Percentiles rank a stretch among this genome's conserved stretches.
These are phyloP conservation scores for Gavia stellata DNA, from an alignment of 2,113 vertebrate species.

Conservation along the genomic window DNA sequence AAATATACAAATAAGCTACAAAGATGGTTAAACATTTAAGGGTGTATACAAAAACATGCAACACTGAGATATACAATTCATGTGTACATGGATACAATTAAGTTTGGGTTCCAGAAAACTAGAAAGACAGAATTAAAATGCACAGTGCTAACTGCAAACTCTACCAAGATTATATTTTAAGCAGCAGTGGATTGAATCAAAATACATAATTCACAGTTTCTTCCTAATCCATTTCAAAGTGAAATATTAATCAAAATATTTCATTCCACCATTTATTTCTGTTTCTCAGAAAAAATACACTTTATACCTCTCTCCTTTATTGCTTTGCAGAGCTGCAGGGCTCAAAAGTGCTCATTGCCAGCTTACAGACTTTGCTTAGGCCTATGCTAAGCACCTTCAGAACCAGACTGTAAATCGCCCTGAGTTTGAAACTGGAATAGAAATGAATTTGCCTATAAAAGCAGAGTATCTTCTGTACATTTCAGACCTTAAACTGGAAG, in stretches of 20 bases:
- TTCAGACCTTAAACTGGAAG: neutral
- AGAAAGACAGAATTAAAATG: neutral
- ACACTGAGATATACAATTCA: neutral
- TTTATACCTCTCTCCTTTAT: neutral
- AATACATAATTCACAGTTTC: conserved; percentile 31
- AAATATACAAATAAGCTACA: neutral
- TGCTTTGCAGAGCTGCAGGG: neutral
- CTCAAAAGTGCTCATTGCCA: neutral
- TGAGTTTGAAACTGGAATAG: neutral
- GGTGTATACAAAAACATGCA: neutral
- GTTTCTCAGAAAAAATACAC: neutral
- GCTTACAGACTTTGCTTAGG: neutral
- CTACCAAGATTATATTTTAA: conserved; percentile 22
- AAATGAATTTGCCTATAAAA: neutral
- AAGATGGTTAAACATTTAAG: neutral
- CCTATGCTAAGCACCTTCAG: neutral
- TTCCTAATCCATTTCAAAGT: conserved; percentile 48
- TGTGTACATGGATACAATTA: neutral
- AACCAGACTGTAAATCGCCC: neutral
- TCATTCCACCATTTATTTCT: conserved; percentile 1
- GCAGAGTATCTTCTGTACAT: neutral
- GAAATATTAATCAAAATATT: conserved; percentile 55
- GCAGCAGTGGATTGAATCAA: neutral
- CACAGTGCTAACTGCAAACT: neutral
- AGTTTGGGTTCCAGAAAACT: neutral